A percentile compares a stretch with the other conserved stretches of the same genome.
Evolutionary conservation across 2,797 vertebrate species (phyloP).

Genomic region (Chromobotia macracanthus): DNA sequence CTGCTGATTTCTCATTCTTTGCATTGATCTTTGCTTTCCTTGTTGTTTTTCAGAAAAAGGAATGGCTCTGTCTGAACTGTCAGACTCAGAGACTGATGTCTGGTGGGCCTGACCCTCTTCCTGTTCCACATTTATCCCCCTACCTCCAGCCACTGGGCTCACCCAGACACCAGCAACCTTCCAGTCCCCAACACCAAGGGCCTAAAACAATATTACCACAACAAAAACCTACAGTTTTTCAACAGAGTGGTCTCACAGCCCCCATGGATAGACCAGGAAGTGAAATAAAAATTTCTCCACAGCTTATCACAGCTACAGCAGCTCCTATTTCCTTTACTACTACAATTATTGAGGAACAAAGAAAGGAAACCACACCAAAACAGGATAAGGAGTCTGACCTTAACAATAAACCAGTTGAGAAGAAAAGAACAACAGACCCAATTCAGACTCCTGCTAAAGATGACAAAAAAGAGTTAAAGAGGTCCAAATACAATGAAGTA

Average conservation of each 20-base stretch:
- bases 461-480: conserved; percentile 77
- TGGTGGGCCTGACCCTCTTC: conserved; percentile 85
- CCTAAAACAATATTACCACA: conserved; percentile 62
- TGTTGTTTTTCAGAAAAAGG: conserved; percentile 87
- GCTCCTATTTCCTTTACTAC: conserved; percentile 17
- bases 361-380: conserved; percentile 67
- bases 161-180: conserved; percentile 79
- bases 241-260: conserved; percentile 67
- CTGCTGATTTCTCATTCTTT: too few species aligned
- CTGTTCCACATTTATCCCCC: conserved; percentile 79
- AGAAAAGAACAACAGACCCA: conserved; percentile 73
- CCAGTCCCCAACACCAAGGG: conserved; percentile 71
- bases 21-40: conserved; percentile 21
- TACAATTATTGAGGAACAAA: conserved; percentile 60
- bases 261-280: conserved; percentile 76
- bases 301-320: conserved; percentile 42
- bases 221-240: conserved; percentile 65
- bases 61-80: conserved; percentile 99
- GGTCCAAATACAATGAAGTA: conserved; percentile 87
- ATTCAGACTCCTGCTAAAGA: conserved; percentile 64
- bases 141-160: conserved; percentile 83
- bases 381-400: conserved; percentile 56
- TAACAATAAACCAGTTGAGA: conserved; percentile 70
- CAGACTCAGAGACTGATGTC: conserved; percentile 95
- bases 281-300: conserved; percentile 68